Conservation (phyloP, 2,797 vertebrate genomes). For the Sternotherus odoratus region DNA sequence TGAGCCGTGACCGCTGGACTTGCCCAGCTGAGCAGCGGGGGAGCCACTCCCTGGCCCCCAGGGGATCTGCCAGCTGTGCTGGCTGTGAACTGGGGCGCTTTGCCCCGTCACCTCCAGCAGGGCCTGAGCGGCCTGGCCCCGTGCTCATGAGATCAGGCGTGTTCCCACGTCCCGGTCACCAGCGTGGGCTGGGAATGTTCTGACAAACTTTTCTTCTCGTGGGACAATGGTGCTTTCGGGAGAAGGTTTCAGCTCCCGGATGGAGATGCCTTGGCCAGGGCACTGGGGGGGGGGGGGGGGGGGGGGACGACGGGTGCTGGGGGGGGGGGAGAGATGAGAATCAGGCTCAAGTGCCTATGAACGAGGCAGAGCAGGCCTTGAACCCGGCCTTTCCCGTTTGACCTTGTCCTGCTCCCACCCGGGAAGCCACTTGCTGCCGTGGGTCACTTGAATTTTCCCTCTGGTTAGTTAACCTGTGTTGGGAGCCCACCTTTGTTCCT, state of each 20-base stretch:
- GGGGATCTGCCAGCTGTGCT: too few species aligned
- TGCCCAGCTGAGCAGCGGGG: background rate
- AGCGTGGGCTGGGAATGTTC: background rate
- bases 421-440: too few species aligned
- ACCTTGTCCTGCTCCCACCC: too few species aligned
- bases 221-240: background rate
- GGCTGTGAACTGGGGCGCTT: background rate
- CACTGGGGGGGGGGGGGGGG: too few species aligned
- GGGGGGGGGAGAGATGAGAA: background rate
- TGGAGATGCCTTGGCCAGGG: background rate
- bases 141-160: too few species aligned
- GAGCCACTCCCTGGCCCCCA: too few species aligned
- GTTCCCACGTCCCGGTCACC: too few species aligned
- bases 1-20: background rate
- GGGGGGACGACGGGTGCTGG: too few species aligned
- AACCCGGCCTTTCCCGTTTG: background rate
- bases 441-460: too few species aligned
- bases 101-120: background rate
- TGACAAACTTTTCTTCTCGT: background rate
- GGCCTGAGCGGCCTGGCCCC: too few species aligned
- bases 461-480: too few species aligned
- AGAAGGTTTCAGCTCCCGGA: background rate
- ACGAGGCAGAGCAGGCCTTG: background rate
- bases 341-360: background rate
- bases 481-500: too few species aligned